phyloP scores from a whole-genome alignment of 2,797 vertebrate genomes.

The Hybognathus amarus region DNA sequence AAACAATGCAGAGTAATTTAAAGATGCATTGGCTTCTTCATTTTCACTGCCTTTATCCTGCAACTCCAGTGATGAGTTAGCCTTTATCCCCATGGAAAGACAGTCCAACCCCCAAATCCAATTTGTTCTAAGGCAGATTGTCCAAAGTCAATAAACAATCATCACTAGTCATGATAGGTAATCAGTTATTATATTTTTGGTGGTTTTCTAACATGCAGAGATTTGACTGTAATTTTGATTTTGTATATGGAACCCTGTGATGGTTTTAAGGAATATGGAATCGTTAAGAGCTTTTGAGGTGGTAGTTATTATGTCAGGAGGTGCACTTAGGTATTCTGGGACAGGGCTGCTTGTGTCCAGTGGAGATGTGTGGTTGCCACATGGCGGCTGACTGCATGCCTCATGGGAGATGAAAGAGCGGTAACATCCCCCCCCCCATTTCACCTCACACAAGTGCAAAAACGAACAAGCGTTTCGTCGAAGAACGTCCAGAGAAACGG shows the following conservation, averaged over 20 bases:
- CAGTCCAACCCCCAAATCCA: constrained; percentile 6
- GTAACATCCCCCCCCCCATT: constrained; percentile 45
- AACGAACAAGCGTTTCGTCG: constrained; percentile 41
- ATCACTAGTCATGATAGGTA: constrained; percentile 8
- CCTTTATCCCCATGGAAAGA: constrained; percentile 21
- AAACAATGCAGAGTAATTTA: constrained; percentile 36
- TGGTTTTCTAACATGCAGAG: constrained; percentile 3
- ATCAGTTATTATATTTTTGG: constrained; percentile 21
- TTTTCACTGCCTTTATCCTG: constrained; percentile 24
- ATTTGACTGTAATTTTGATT: neutral
- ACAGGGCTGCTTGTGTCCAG: constrained; percentile 39
- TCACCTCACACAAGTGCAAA: constrained; percentile 55
- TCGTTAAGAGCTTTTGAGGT: constrained; percentile 21
- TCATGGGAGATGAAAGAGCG: constrained; percentile 45
- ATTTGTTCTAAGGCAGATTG: constrained; percentile 21
- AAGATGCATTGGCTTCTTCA: constrained; percentile 28
- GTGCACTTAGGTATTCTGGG: constrained; percentile 36
- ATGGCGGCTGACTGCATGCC: constrained; percentile 45
- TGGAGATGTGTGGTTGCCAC: constrained; percentile 49
- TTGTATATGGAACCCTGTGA: neutral
- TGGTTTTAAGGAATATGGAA: neutral
- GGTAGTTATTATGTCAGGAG: constrained; percentile 27
- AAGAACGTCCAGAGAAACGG: constrained; percentile 12
- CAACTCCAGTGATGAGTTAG: constrained; percentile 14
- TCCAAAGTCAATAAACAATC: constrained; percentile 20